These are phyloP conservation scores for Phenganax marumi DNA, from an alignment of 92 coral and sea anemone genomes.

Conservation along the genomic window DNA sequence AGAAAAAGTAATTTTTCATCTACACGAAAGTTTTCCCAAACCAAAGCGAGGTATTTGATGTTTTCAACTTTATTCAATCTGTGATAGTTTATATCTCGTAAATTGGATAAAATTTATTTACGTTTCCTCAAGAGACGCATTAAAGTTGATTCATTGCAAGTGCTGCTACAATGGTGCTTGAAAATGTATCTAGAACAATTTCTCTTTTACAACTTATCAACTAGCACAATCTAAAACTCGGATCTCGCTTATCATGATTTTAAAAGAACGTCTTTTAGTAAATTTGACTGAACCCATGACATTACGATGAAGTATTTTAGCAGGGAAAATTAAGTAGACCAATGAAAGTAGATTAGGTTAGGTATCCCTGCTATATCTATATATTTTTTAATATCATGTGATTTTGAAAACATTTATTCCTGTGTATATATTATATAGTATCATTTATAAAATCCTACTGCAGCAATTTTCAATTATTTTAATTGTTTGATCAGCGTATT, in stretches of 20 bases:
- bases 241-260: too few species aligned
- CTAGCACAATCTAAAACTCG: too few species aligned
- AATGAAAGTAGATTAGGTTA: too few species aligned
- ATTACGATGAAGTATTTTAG: too few species aligned
- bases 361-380: too few species aligned
- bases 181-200: not conserved
- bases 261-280: too few species aligned
- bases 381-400: not conserved
- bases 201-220: too few species aligned
- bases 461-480: not conserved
- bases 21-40: slow-evolving; percentile 90
- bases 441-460: not conserved
- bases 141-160: too few species aligned
- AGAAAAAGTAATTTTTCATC: slow-evolving; percentile 85
- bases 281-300: too few species aligned
- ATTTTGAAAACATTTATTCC: not conserved
- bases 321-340: too few species aligned
- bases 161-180: not conserved
- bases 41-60: slow-evolving; percentile 81
- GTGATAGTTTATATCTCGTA: not conserved
- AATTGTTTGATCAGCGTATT: not conserved
- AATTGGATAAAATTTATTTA: slow-evolving; percentile 13
- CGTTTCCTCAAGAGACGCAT: not conserved
- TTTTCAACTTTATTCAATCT: not conserved
- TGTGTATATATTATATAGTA: not conserved